Base-by-base conservation (phyloP, 1,140 invertebrate genomes). In the Drosophila watanabei region DNA sequence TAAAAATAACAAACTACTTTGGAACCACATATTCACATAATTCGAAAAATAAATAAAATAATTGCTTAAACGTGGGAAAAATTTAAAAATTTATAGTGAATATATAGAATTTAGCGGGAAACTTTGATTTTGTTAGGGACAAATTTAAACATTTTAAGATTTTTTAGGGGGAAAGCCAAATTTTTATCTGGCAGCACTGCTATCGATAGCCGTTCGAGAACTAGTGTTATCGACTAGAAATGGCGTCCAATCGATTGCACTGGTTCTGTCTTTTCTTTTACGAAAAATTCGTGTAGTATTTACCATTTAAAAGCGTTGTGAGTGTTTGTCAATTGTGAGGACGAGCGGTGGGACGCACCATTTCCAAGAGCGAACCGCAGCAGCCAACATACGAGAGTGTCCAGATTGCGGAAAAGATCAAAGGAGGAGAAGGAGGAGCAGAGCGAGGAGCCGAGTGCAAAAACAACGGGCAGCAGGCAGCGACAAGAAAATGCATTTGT, bases 401-500 rank as follows among this genome's bases (percentile, higher is more conserved):
- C 80, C 66, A 75, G 66, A 66, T 68, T 33, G 73, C 35, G 37
- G 48, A 69, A n/a, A 4, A 28, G 13, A 33, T 13, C 30, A 2
- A n/a, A 37, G n/a, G 8, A 24, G 28, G 52, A 49, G 48, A 39
- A 65, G 51, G 32, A 75, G 72, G 58, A 81, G 13, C 48, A 35
- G 37, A 35, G 64, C 68, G 63, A 81, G 64, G 79, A 82, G 81
- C 79, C 79, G 86, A 89, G 81, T 89, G 86, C 85, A 90, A 89
- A 90, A 89, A 81, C 79, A 84, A 83, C 70, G 75, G 57, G 54
- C 76, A 84, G 81, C 79, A 77, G 79, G 79, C 82, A 81, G 80
- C 80, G 79, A 88, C 69, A 76, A 54, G 60, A 88, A 88, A 88
- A 88, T 88, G 85, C 85, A 89, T 89, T 88, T 90, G 86, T 88